Conservation (phyloP, 2,113 vertebrate genomes). For the Corythornis cristatus region DNA sequence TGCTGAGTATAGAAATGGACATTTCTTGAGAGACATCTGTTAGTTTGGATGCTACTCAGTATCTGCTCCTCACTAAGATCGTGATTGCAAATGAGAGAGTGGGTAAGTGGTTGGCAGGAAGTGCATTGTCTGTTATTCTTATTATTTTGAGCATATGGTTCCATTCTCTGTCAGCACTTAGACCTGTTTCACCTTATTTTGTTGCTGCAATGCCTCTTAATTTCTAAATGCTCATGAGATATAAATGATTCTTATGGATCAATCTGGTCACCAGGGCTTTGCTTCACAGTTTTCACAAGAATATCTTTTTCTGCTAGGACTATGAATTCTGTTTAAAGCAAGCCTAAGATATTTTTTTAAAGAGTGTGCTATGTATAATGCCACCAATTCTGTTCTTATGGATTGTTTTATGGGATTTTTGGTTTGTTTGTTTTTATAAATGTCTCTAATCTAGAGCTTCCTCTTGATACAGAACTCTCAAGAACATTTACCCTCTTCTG, state of each 20-base stretch:
- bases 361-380: background rate
- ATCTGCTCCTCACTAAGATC: slow-evolving; percentile 6
- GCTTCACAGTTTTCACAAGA: background rate
- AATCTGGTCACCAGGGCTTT: background rate
- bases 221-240: background rate
- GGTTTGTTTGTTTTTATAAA: background rate
- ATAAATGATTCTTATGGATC: background rate
- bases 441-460: background rate
- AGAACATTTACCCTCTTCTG: background rate
- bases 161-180: background rate
- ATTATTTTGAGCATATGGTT: background rate
- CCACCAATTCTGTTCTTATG: background rate
- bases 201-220: background rate
- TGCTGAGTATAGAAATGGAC: background rate
- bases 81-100: background rate
- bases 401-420: too few relatives aligned
- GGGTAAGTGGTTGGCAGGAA: background rate
- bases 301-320: background rate
- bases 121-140: background rate
- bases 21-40: slow-evolving; percentile 19
- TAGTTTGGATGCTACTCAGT: background rate
- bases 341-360: background rate
- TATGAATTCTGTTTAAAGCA: background rate
- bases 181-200: background rate
- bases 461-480: background rate